phyloP scores from a whole-genome alignment of 1,140 invertebrate genomes.

The Bathynomus jamesi region DNA sequence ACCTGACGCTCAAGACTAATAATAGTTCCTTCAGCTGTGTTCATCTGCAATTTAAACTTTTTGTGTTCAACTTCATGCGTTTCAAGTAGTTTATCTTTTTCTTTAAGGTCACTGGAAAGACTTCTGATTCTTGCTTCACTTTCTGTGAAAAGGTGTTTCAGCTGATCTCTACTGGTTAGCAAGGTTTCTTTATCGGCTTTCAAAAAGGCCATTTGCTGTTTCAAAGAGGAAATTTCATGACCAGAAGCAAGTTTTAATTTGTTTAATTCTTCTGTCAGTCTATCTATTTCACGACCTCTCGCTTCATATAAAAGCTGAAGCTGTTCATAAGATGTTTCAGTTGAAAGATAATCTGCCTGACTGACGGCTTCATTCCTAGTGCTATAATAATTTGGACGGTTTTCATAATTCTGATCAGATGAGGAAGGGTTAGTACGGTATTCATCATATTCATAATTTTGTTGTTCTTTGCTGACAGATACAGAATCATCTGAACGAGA shows the following conservation, averaged over 20 bases:
- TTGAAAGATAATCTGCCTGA: neutral
- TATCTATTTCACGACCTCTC: neutral
- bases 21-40: neutral
- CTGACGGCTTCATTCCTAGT: neutral
- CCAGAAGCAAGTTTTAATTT: neutral
- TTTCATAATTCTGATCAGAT: neutral
- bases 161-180: neutral
- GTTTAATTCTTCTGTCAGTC: neutral
- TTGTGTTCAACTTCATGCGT: neutral
- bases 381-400: too few species aligned
- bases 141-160: neutral
- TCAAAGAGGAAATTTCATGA: neutral
- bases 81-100: neutral
- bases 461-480: neutral
- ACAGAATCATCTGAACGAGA: neutral
- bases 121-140: neutral
- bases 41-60: neutral
- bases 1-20: neutral
- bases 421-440: too few species aligned
- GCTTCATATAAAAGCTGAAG: neutral
- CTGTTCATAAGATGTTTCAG: neutral
- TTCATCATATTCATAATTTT: neutral
- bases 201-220: neutral
- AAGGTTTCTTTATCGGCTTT: neutral
- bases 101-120: neutral